Evolutionary conservation across 30 jellyfish, hydroid and myxozoan species (phyloP).

Genomic region (Aurelia aurita complex sp. Pacific): DNA sequence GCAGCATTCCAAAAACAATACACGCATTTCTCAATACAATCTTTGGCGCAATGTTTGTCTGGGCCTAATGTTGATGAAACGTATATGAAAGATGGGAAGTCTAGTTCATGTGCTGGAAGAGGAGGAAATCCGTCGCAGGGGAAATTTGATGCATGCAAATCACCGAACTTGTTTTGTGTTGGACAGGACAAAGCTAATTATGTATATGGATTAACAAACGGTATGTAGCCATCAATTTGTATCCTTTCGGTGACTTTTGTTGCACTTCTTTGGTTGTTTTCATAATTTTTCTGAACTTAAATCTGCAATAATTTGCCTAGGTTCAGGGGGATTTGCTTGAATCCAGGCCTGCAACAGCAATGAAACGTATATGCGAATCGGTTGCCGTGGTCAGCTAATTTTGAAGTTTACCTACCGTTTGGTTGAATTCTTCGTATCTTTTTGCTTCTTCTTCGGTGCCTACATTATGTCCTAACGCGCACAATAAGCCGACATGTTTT

Average conservation of each 20-base stretch:
- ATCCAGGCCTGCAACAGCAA: no score
- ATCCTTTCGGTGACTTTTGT: background rate
- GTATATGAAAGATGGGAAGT: conserved; percentile 76
- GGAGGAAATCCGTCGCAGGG: conserved; percentile 90
- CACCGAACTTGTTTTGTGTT: conserved; percentile 75
- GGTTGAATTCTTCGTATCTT: no score
- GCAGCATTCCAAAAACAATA: conserved; percentile 74
- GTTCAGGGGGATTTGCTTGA: no score
- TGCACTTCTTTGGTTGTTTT: no score
- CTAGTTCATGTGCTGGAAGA: conserved; percentile 79
- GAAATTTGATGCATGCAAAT: conserved; percentile 62
- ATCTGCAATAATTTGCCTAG: no score
- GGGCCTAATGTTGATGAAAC: conserved; percentile 92
- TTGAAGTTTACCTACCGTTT: no score
- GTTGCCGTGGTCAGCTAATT: no score
- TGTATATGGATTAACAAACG: conserved; percentile 89
- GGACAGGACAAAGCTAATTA: conserved; percentile 88
- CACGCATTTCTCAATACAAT: conserved; percentile 84
- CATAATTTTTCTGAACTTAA: no score
- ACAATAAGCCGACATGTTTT: no score
- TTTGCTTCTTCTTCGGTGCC: no score
- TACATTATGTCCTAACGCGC: no score
- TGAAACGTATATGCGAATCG: no score
- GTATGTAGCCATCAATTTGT: conserved; percentile 9
- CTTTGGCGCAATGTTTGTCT: conserved; percentile 80